Percentiles rank a stretch among this genome's conserved stretches.
phyloP scores from a whole-genome alignment of 1,140 invertebrate genomes.

The Bradysia coprophila region DNA sequence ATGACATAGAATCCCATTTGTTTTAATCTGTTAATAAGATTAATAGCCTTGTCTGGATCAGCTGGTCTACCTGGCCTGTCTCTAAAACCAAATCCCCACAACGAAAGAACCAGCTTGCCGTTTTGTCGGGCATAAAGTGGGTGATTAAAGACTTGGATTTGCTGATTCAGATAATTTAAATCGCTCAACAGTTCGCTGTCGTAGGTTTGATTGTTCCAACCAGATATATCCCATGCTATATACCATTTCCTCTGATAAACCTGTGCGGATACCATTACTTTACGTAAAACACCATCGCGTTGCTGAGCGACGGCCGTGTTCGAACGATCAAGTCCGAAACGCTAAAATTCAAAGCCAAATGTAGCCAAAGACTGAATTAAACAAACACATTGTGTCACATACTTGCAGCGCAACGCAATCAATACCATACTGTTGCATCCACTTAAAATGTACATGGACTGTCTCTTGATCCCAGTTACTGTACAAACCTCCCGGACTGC shows the following conservation, averaged over 20 bases:
- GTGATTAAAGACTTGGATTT: neutral
- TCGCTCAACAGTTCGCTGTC: neutral
- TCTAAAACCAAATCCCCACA: neutral
- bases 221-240: neutral
- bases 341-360: neutral
- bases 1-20: neutral
- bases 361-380: no score
- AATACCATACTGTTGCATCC: neutral
- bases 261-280: neutral
- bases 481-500: neutral
- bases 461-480: neutral
- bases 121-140: neutral
- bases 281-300: neutral
- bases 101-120: neutral
- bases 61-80: neutral
- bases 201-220: neutral
- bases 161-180: neutral
- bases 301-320: neutral
- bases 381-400: neutral
- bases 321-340: neutral
- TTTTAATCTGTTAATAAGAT: neutral
- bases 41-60: neutral
- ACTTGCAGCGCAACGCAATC: neutral
- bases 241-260: neutral
- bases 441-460: neutral